phyloP scores from a whole-genome alignment of 2,113 vertebrate species.

The Macquaria ambigua region DNA sequence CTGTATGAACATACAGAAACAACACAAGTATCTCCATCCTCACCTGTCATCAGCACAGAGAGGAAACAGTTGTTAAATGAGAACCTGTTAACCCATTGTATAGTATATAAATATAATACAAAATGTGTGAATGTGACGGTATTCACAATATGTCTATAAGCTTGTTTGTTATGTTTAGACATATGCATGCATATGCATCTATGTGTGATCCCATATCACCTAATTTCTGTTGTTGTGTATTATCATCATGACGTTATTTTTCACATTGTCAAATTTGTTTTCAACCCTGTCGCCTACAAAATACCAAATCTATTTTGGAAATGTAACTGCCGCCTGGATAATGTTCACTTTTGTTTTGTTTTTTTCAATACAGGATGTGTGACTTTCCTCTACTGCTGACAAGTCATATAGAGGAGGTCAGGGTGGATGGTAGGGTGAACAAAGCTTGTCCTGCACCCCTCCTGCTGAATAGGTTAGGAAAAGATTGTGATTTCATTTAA shows the following conservation, averaged over 20 bases:
- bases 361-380: too few species aligned
- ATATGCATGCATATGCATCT: not conserved
- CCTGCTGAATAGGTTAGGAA: too few species aligned
- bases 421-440: too few species aligned
- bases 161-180: not conserved
- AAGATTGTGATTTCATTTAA: too few species aligned
- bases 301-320: not conserved
- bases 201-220: not conserved
- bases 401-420: too few species aligned
- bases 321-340: not conserved
- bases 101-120: not conserved
- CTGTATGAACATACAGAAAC: not conserved
- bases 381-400: too few species aligned
- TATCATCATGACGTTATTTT: not conserved
- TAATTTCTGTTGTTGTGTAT: not conserved
- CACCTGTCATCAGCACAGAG: slow-evolving; percentile 2
- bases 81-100: not conserved
- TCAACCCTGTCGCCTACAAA: not conserved
- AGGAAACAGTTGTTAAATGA: slow-evolving; percentile 17
- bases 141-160: not conserved
- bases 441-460: too few species aligned
- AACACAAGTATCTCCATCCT: not conserved
- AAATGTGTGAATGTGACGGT: not conserved
- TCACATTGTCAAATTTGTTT: not conserved
- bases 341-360: not conserved